Evolutionary conservation across 1,140 invertebrate species (phyloP), one percentile per base, ranked within the genome.

Genomic region (Gryllus bimaculatus): DNA sequence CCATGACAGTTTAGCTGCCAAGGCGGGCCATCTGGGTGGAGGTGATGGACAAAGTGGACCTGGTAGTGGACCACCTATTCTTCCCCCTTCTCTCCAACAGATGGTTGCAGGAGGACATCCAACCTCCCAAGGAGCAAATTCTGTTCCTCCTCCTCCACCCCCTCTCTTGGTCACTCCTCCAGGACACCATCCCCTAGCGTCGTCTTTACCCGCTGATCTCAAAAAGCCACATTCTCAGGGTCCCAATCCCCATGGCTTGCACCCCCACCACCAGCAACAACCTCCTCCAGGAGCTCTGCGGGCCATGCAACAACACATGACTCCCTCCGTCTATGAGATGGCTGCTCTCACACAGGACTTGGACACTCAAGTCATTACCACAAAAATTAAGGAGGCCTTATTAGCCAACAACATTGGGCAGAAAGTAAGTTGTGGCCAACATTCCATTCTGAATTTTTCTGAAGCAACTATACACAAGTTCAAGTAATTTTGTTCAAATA

Each of bases 351-450:
- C 97, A 0, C 95, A 96, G 82, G 97, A 99, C 84, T 89, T 99
- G 48, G 97, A 99, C 84, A 99, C 98, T 0, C 95, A 98, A 85
- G 93, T 93, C 8, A 96, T 99, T 80, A 99, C 97, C 0, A 98
- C 96, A 0, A 96, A 96, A 85, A 98, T 99, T 83, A 99, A 99
- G 85, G 97, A 99, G 85, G 95, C 97, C 0, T 87, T 99, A 0
- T 87, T 99, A 66, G 96, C 97, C 12, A 98, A 99, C 83, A 99
- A 99, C 83, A 97, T 99, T 82, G 97, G 97, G 2, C 98, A 99
- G 87, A 99, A 99, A 88, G 89, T 94, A 85, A 87, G 78, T 79
- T 12, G 26, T 39, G 26, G 26, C 26, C 26, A 2, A 5, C 26
- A 39, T 39, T 39, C 26, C 26, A 39, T 39, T 39, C 5, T 39